These are phyloP conservation scores for Micromesistius poutassou DNA, from an alignment of 2,797 vertebrate species.

Conservation along the genomic window DNA sequence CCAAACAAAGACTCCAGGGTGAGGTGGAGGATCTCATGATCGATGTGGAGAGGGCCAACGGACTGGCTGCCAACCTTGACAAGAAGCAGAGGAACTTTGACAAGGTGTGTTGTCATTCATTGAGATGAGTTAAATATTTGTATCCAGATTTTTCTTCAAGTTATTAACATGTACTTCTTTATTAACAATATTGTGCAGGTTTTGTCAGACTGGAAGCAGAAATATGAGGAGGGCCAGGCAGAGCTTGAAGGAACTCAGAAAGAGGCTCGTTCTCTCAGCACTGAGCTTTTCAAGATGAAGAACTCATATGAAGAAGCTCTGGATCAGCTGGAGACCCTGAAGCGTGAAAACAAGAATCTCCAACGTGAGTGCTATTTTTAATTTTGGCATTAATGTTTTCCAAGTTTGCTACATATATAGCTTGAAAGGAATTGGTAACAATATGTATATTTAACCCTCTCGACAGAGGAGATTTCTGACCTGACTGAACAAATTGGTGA, in stretches of 20 bases:
- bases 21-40: no score
- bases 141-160: neutral
- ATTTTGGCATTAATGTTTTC: no score
- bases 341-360: slow-evolving; percentile 89
- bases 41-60: no score
- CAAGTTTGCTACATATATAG: neutral
- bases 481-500: slow-evolving; percentile 78
- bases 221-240: slow-evolving; percentile 82
- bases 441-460: neutral
- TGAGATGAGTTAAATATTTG: neutral
- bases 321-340: slow-evolving; percentile 84
- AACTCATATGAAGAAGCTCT: slow-evolving; percentile 86
- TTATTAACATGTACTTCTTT: neutral
- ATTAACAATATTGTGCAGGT: slow-evolving; percentile 43
- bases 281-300: slow-evolving; percentile 86
- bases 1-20: no score
- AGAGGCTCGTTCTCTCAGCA: slow-evolving; percentile 80
- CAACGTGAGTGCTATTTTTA: slow-evolving; percentile 57
- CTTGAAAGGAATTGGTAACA: neutral
- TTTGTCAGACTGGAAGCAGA: slow-evolving; percentile 84
- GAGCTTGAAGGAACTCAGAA: slow-evolving; percentile 83
- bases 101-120: no score
- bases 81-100: no score
- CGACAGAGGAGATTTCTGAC: slow-evolving; percentile 77
- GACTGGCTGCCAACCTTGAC: no score